Percentiles rank a stretch among this genome's conserved stretches.
Conservation (phyloP, 2,113 vertebrate species). For the Prolemur simus region DNA sequence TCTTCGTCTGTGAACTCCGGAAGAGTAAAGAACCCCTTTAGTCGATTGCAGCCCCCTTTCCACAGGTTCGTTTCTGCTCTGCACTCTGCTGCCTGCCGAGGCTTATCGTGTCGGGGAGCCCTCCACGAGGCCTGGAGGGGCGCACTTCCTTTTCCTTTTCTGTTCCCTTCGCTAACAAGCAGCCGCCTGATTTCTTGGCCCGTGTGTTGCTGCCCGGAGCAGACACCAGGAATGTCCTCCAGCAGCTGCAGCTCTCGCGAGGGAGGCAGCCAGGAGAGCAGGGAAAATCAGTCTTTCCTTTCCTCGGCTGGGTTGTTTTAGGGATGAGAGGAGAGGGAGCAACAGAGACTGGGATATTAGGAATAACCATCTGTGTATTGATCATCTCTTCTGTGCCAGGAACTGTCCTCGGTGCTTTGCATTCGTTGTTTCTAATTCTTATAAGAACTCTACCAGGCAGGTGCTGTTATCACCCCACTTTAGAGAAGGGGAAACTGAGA, state of each 20-base stretch:
- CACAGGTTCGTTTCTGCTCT: not conserved
- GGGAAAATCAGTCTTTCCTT: not conserved
- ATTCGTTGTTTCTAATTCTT: not conserved
- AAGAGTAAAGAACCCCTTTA: not conserved
- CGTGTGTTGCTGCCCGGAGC: not conserved
- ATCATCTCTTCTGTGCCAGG: not conserved
- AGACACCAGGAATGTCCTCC: not conserved
- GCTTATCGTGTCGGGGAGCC: not conserved
- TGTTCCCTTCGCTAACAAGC: not conserved
- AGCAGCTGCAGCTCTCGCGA: not conserved
- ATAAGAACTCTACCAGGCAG: not conserved
- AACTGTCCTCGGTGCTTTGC: conserved; percentile 6
- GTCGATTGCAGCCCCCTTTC: not conserved
- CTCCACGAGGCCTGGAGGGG: not conserved
- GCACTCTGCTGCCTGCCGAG: not conserved
- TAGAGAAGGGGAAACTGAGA: not conserved
- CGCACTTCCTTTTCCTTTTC: not conserved
- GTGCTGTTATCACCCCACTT: not conserved
- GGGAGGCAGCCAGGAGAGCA: not conserved
- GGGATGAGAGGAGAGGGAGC: not conserved
- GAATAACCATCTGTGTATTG: not conserved
- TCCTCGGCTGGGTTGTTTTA: not conserved
- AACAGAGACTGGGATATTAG: not conserved
- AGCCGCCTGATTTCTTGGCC: not conserved
- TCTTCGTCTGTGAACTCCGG: not conserved